Percentiles rank a stretch among this genome's conserved stretches.
phyloP scores from a whole-genome alignment of 2,797 vertebrate species.

The Hephaestus fuliginosus region DNA sequence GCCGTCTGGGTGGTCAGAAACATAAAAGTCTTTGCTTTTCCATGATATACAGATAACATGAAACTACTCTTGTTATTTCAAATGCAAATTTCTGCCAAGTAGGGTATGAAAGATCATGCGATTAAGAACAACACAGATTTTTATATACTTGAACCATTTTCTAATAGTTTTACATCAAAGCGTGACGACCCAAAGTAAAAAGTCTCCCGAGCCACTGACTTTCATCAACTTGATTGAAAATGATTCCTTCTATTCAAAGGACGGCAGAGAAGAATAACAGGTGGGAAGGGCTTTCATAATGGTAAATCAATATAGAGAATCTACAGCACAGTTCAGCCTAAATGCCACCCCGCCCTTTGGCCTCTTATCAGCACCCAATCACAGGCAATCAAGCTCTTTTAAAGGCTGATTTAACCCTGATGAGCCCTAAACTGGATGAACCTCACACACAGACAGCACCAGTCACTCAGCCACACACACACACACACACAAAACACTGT shows the following conservation, averaged over 20 bases:
- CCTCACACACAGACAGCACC: constrained; percentile 70
- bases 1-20: neutral
- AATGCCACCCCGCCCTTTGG: constrained; percentile 82
- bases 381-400: constrained; percentile 85
- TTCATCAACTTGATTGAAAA: constrained; percentile 67
- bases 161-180: neutral
- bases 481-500: constrained; percentile 62
- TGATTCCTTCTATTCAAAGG: constrained; percentile 69
- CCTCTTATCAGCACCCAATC: constrained; percentile 87
- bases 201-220: constrained; percentile 31
- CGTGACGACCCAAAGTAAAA: constrained; percentile 17
- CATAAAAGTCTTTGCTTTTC: neutral
- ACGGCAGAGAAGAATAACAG: constrained; percentile 69
- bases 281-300: constrained; percentile 82
- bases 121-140: neutral
- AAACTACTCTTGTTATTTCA: neutral
- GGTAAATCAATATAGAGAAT: constrained; percentile 84
- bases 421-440: constrained; percentile 83
- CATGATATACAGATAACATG: neutral
- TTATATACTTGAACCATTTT: neutral
- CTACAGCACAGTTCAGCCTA: constrained; percentile 81
- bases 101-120: neutral
- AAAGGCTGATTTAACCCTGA: constrained; percentile 88
- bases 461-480: constrained; percentile 56
- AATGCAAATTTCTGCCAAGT: neutral